Percentiles rank a stretch among this genome's conserved stretches.
Conservation (phyloP, 2,888 invertebrate genomes). For the Hirtodrosophila confusa region DNA sequence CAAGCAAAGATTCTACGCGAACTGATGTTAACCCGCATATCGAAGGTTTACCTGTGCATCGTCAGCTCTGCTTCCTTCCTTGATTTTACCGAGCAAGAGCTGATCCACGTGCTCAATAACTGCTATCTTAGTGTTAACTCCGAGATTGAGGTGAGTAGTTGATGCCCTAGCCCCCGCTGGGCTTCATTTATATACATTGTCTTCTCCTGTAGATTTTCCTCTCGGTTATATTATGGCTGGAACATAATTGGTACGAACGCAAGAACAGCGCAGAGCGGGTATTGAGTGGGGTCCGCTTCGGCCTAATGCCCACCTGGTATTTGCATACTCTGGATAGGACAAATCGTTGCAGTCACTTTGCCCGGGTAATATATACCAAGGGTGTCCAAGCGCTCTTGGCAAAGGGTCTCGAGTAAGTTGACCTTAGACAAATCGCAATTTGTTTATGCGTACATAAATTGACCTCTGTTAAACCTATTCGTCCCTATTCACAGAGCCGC, state of each 20-base stretch:
- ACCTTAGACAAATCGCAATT: too few species aligned
- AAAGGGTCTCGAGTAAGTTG: slow-evolving; percentile 55
- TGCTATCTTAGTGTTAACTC: slow-evolving; percentile 68
- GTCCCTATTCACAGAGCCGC: slow-evolving; percentile 35
- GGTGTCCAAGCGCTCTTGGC: slow-evolving; percentile 47
- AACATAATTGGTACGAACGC: slow-evolving; percentile 63
- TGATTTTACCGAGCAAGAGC: slow-evolving; percentile 55
- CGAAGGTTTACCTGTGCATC: slow-evolving; percentile 61
- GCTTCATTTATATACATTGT: background rate
- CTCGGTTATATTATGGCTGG: slow-evolving; percentile 64
- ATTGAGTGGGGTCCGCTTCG: slow-evolving; percentile 58
- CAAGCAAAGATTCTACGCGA: slow-evolving; percentile 57
- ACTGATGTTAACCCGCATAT: slow-evolving; percentile 66
- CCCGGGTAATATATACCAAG: slow-evolving; percentile 37
- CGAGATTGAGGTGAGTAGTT: slow-evolving; percentile 56
- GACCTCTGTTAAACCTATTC: background rate
- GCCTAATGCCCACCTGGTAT: slow-evolving; percentile 66
- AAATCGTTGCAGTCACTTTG: slow-evolving; percentile 52
- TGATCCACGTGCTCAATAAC: slow-evolving; percentile 53
- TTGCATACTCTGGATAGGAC: slow-evolving; percentile 51
- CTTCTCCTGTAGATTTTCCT: slow-evolving; percentile 47
- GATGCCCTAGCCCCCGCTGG: too few species aligned
- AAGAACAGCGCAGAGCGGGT: slow-evolving; percentile 46
- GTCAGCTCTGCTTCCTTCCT: slow-evolving; percentile 63
- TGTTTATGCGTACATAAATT: too few species aligned